Conservation (phyloP, 1,140 invertebrate species). For the Whitmania pigra region DNA sequence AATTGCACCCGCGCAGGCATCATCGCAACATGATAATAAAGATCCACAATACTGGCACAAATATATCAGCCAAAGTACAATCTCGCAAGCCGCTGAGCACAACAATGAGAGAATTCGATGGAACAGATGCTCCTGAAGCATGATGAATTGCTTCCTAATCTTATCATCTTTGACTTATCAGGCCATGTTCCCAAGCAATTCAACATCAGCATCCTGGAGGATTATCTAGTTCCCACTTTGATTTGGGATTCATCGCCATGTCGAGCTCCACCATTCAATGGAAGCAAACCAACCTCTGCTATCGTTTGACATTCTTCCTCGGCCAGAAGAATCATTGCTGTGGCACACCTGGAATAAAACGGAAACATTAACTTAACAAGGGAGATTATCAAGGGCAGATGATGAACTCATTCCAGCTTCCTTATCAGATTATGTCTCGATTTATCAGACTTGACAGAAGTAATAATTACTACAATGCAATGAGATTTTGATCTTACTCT, state of each 20-base stretch:
- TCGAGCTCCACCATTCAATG: neutral
- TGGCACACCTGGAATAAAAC: conserved; percentile 52
- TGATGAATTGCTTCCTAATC: no score
- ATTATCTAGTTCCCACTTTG: neutral
- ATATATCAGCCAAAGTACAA: no score
- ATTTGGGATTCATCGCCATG: neutral
- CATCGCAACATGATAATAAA: neutral
- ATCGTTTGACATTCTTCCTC: conserved; percentile 92
- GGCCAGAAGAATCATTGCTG: conserved; percentile 84
- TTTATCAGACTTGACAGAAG: no score
- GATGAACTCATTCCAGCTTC: neutral
- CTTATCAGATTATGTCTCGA: no score
- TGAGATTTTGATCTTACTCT: conserved; percentile 50
- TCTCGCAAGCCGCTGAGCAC: no score
- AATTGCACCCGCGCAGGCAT: no score
- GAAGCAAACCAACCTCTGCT: conserved; percentile 47
- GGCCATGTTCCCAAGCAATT: no score
- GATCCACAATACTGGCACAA: no score
- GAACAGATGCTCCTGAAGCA: no score
- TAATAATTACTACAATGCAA: no score
- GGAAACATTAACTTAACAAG: conserved; percentile 7
- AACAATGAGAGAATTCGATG: no score
- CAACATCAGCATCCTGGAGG: neutral
- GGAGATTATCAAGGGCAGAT: neutral
- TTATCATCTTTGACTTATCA: no score